Base-by-base conservation (phyloP, 2,888 invertebrate species). In the Pseudoips prasinana region DNA sequence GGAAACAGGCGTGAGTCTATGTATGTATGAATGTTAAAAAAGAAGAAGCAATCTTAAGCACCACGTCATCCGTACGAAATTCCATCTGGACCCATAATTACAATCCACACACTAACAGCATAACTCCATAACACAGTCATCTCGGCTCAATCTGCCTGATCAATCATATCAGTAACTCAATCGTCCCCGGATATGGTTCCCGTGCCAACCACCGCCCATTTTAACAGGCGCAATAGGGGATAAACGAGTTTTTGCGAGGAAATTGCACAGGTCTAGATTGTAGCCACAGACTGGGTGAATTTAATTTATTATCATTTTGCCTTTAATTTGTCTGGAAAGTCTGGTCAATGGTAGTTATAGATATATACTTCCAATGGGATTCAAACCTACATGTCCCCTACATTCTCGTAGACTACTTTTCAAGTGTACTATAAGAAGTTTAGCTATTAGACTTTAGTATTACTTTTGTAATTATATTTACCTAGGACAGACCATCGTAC, bases 171-270 rank as follows among this genome's bases (percentile, higher is more conserved):
- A 46, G 55, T 48, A 64, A 62, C 57, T 59, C 66, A 73, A 76
- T 77, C 73, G 60, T 44, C 57, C 50, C 44, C 76, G 83, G 83
- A 82, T 78, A 80, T 80, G 73, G 76, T 53, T 58, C 60, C 58
- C 57, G 44, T 14, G 58, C 51, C 55, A 53, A 50, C 51, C 44
- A 36, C 58, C 74, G 68, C 79, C 84, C 71, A 81, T 73, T 82
- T 82, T 81, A 83, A 84, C 75, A 56, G 56, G 48, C 39, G 25
- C 45, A 36, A 20, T 2, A 2, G 20, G 20, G 7, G 20, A 20
- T 20, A 73, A 77, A 71, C 56, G 58, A 65, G 69, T 73, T 77
- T 73, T 62, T 55, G 61, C 46, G 37, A 35, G 73, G 77, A 74
- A 72, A 76, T 75, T 52, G 48, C 38, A 25, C 28, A 31, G 41